A percentile compares a stretch with the other conserved stretches of the same genome.
These are phyloP conservation scores for Leucozona laternaria DNA, from an alignment of 2,888 invertebrate species.

Conservation along the genomic window DNA sequence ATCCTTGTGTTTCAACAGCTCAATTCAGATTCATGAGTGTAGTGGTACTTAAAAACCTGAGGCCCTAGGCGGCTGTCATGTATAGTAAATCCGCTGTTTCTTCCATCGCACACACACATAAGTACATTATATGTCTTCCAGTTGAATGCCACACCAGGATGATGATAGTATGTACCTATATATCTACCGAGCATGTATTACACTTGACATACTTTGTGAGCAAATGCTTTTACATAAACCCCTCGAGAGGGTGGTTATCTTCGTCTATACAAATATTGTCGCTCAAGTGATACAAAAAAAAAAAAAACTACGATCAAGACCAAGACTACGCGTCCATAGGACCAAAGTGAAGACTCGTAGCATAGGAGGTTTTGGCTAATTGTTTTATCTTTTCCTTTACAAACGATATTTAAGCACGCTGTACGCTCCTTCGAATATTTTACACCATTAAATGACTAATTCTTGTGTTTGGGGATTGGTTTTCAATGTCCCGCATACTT, in stretches of 20 bases:
- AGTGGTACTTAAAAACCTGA: not conserved
- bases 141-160: slow-evolving; percentile 68
- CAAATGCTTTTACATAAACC: slow-evolving; percentile 64
- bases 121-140: slow-evolving; percentile 46
- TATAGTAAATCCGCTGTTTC: not conserved
- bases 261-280: slow-evolving; percentile 56
- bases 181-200: slow-evolving; percentile 59
- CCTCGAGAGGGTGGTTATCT: slow-evolving; percentile 52
- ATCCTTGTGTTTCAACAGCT: no score
- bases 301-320: slow-evolving; percentile 38
- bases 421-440: slow-evolving; percentile 5
- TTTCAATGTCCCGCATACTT: slow-evolving; percentile 11
- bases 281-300: slow-evolving; percentile 51
- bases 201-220: slow-evolving; percentile 72
- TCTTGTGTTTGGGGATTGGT: slow-evolving; percentile 25
- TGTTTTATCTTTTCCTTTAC: slow-evolving; percentile 44
- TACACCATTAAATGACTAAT: slow-evolving; percentile 56
- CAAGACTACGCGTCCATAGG: not conserved
- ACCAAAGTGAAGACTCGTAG: not conserved
- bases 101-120: not conserved
- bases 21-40: no score
- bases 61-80: not conserved
- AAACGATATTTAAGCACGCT: slow-evolving; percentile 12
- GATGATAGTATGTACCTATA: slow-evolving; percentile 3
- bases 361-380: slow-evolving; percentile 53